Evolutionary conservation across 2,113 vertebrate genomes (phyloP), one percentile per base, ranked within the genome.

Genomic region (Diadophis punctatus): DNA sequence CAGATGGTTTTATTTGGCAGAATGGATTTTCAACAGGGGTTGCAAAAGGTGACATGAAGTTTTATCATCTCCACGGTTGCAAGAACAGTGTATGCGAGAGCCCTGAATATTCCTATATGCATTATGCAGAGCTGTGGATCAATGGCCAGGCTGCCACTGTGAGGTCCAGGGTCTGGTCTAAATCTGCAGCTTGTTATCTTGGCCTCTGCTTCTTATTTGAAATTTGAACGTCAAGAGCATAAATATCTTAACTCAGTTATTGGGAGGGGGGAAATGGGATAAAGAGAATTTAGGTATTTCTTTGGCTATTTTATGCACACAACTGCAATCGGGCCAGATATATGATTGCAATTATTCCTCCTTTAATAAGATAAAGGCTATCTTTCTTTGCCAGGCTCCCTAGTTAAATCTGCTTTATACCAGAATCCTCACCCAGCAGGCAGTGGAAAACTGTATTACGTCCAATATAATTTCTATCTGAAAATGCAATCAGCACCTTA

Each of bases 381-480:
- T 58, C 27, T 86, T 74, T n/a, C n/a, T 90, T 90, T 68, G 86
- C 34, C 87, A 53, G 20, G 11, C 74, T 68, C 48, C 23, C 92
- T 90, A 27, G 39, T 74, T 93, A 53, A 91, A 91, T 86, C 22
- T 63, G 20, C 25, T 91, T 86, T 55, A 86, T 49, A 55, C 49
- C 52, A 88, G 56, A 90, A 91, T 53, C 90, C 49, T 90, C 18
- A 25, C 56, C 74, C n/a, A 16, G 39, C 87, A 90, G 18, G 86
- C 55, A 23, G 46, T 55, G 93, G 56, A 86, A 87, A 93, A 86
- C 87, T 43, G 39, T 80, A 91, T 91, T 91, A 53, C 5, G 4
- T 25, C 87, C 48, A 51, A 90, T 52, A 60, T 80, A 91, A 91
- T 93, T 90, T 91, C 53, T 8, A 16, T 20, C 48, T 86, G 88